Evolutionary conservation across 1,140 invertebrate species (phyloP), one percentile per base, ranked within the genome.

Genomic region (Belonocnema kinseyi): DNA sequence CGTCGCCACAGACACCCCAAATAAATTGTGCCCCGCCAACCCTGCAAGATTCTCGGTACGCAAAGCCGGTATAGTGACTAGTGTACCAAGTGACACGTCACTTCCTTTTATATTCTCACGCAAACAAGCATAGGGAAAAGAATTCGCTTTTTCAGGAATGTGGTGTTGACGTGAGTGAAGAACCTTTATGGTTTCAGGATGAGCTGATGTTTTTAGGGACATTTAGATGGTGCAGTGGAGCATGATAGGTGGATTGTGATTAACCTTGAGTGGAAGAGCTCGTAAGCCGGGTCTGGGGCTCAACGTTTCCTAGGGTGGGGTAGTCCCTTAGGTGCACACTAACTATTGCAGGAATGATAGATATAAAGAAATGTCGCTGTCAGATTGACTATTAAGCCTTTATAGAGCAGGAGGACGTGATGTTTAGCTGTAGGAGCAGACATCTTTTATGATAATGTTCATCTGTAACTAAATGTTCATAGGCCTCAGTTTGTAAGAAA

Each of bases 51-150:
- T 61, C 33, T 77, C 75, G 76, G 80, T 75, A 72, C 72, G 80
- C 77, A 74, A 50, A 56, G 50, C 58, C 74, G 71, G 52, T 51
- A 78, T 83, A 77, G 76, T 81, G 81, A 76, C 80, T 85, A 74
- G 80, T 80, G 79, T 85, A 33, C 33, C 33, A 66, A 66, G 61
- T 66, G 61, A 76, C 56, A 70, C 75, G 40, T 70, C 74, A 70
- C 54, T 61, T 74, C 73, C 40, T 53, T 17, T 14, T 46, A 58
- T 40, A 10, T 58, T 58, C 4, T 13, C 56, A 58, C 11, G 33
- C 61, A 66, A 46, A 16, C 61, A 40, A 33, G 40, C 2, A 46
- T 11, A 46, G 40, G 40, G 11, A 46, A 8, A 11, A 46, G 61
- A 66, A 40, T 33, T 46, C 61, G 61, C 33, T 66, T 14, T 33